Base-by-base conservation (phyloP, 1,140 invertebrate species). In the Diprion similis region DNA sequence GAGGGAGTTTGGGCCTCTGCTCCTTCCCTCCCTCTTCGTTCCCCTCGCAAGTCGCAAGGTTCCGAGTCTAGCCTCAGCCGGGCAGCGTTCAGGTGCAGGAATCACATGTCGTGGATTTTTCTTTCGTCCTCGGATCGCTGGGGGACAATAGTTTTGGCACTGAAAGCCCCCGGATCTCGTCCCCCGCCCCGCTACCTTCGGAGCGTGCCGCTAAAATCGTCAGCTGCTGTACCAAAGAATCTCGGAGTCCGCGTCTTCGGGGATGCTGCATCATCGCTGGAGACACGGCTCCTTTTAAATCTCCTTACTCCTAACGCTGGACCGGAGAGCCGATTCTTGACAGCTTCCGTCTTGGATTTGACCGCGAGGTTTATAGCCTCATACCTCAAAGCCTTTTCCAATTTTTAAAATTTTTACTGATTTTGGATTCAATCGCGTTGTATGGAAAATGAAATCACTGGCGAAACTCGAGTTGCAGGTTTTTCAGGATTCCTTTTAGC, bases 151-250 rank as follows among this genome's bases (percentile, higher is more conserved):
- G 68, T 19, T 74, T 77, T 66, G 59, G 74, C 75, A 46, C 74
- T 74, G 78, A 80, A 80, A 78, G 73, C 77, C 46, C 72, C 74
- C 68, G 71, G n/a, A 13, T 13, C 11, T 37, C 6, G 24, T 37
- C 24, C 24, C 24, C 24, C 24, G 24, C 24, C 24, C 24, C 24
- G 24, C 24, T 0, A 37, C 24, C 24, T 68, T 69, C 73, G 74
- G 77, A 81, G 79, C 76, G 79, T 80, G 79, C 79, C 77, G 51
- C 51, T 17, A 17, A 59, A 59, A 74, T 77, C 48, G 68, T 77
- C 79, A 80, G 79, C 79, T 80, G 79, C 75, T 77, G 75, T 37
- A 37, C 24, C 24, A 37, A 37, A 1, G 24, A 37, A 37, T 6
- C 2, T 37, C 24, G 24, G 24, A 37, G 24, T 59, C n/a, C 51